A percentile compares a stretch with the other conserved stretches of the same genome.
Evolutionary conservation across 2,797 vertebrate genomes (phyloP).

Genomic region (Iguana delicatissima): DNA sequence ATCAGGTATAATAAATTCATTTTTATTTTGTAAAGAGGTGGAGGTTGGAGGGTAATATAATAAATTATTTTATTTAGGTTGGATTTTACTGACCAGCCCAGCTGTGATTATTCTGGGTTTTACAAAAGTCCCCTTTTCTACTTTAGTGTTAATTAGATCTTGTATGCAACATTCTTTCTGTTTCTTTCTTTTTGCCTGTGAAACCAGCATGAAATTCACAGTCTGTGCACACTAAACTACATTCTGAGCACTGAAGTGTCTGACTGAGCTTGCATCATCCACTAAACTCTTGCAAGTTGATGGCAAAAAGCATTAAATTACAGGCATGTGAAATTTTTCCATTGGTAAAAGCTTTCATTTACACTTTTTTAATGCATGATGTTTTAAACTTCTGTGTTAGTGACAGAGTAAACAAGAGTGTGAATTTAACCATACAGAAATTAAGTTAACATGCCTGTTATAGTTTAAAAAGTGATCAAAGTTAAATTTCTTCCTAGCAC

Average conservation of each 20-base stretch:
- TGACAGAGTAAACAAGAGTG: not conserved
- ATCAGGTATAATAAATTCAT: not conserved
- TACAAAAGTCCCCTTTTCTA: no score
- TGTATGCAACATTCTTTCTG: not conserved
- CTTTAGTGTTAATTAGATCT: not conserved
- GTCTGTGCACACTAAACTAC: not conserved
- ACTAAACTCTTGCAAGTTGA: not conserved
- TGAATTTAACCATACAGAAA: not conserved
- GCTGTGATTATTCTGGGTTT: not conserved
- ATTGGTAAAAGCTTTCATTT: not conserved
- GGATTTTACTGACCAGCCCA: not conserved
- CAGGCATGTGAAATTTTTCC: not conserved
- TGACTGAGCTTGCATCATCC: not conserved
- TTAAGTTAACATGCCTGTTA: not conserved
- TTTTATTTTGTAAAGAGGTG: not conserved
- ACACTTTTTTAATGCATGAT: not conserved
- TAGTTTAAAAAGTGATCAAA: constrained; percentile 55
- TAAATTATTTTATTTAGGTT: not conserved
- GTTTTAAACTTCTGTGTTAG: not conserved
- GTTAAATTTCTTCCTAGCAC: constrained; percentile 47
- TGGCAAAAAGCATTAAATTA: not conserved
- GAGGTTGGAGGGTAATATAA: not conserved
- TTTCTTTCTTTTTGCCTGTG: not conserved
- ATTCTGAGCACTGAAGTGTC: not conserved
- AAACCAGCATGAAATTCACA: not conserved